phyloP scores from a whole-genome alignment of 2,888 invertebrate species.

The Folsomia candida region DNA sequence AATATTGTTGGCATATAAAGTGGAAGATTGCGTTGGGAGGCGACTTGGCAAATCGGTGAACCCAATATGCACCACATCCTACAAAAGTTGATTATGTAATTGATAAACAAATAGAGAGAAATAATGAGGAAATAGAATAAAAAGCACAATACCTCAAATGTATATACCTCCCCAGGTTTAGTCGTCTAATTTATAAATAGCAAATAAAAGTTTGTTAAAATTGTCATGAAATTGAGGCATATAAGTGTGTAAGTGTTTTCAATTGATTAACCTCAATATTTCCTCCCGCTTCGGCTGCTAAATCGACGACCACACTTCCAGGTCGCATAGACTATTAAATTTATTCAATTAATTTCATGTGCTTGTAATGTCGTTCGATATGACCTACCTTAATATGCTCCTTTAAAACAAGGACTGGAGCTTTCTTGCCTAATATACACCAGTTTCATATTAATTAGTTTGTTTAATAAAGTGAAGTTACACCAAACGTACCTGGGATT shows the following conservation, averaged over 20 bases:
- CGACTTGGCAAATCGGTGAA: conserved; percentile 80
- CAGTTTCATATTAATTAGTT: no score
- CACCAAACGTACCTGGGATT: conserved; percentile 65
- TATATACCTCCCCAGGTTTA: conserved; percentile 70
- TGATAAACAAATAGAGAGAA: no score
- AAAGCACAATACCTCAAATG: no score
- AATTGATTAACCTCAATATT: conserved; percentile 68
- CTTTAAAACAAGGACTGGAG: conserved; percentile 75
- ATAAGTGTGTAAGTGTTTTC: neutral
- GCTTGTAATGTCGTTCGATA: no score
- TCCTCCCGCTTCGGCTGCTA: conserved; percentile 85
- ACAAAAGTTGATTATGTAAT: no score
- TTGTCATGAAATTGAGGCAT: neutral
- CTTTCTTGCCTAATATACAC: conserved; percentile 83
- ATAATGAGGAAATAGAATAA: no score
- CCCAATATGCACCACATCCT: conserved; percentile 80
- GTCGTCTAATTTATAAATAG: no score
- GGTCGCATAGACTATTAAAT: conserved; percentile 57
- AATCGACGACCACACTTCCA: conserved; percentile 83
- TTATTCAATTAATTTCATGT: no score
- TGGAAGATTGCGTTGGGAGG: conserved; percentile 80
- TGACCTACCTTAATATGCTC: conserved; percentile 60
- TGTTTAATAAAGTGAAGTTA: neutral
- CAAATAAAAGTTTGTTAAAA: conserved; percentile 1
- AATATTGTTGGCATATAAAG: conserved; percentile 86